Evolutionary conservation across 2,888 invertebrate genomes (phyloP).

Genomic region (Lochmaea capreae): DNA sequence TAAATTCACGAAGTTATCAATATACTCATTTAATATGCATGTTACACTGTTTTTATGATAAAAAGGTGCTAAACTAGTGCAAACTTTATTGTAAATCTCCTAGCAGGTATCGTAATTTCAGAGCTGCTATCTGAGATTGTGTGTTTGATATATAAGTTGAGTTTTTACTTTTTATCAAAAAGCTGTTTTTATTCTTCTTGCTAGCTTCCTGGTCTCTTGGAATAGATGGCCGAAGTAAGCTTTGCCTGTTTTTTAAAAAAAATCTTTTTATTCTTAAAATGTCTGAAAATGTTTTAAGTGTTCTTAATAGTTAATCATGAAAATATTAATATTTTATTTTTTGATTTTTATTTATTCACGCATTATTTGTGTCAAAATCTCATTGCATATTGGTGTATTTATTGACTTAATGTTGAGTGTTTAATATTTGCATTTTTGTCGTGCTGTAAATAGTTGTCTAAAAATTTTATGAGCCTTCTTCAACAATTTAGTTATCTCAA

Average conservation of each 20-base stretch:
- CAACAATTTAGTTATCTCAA: background rate
- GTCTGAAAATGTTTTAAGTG: conserved; percentile 4
- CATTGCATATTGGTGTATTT: conserved; percentile 7
- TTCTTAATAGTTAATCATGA: background rate
- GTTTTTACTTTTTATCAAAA: background rate
- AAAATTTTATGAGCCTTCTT: background rate
- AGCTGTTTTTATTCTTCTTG: background rate
- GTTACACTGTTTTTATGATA: too few relatives aligned
- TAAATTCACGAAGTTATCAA: too few relatives aligned
- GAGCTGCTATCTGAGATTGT: too few relatives aligned
- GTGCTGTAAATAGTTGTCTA: background rate
- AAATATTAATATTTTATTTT: background rate
- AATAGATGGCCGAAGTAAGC: background rate
- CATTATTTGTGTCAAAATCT: background rate
- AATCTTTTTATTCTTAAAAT: background rate
- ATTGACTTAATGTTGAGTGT: background rate
- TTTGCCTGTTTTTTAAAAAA: background rate
- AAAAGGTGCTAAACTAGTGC: too few relatives aligned
- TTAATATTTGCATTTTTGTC: conserved; percentile 7
- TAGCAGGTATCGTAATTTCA: too few relatives aligned
- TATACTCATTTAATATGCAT: too few relatives aligned
- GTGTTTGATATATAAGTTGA: background rate
- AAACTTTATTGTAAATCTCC: too few relatives aligned
- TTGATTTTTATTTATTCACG: background rate
- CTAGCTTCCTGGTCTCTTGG: background rate